Percentiles rank a stretch among this genome's conserved stretches.
phyloP scores from a whole-genome alignment of 1,140 invertebrate genomes.

The Drosophila ambigua region DNA sequence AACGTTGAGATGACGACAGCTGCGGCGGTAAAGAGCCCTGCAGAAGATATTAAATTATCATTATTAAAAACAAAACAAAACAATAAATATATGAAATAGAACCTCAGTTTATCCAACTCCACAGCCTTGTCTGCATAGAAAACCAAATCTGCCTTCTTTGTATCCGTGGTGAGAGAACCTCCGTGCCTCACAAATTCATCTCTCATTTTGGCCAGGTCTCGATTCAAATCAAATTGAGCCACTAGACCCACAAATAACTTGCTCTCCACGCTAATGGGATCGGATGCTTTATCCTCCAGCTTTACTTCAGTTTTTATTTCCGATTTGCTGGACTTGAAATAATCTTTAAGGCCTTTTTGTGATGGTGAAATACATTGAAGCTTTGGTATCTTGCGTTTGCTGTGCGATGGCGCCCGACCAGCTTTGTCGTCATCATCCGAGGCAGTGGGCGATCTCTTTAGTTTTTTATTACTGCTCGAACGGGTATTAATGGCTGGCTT shows the following conservation, averaged over 20 bases:
- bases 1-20: slow-evolving; percentile 58
- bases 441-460: slow-evolving; percentile 22
- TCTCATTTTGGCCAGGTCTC: neutral
- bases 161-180: slow-evolving; percentile 36
- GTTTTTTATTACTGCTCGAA: slow-evolving; percentile 38
- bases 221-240: slow-evolving; percentile 48
- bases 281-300: neutral
- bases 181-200: slow-evolving; percentile 54
- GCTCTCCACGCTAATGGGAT: slow-evolving; percentile 6
- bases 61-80: no score
- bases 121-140: slow-evolving; percentile 28
- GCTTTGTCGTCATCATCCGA: slow-evolving; percentile 33
- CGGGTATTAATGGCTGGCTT: neutral
- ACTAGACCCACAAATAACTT: slow-evolving; percentile 51
- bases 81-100: slow-evolving; percentile 1
- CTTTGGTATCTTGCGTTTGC: slow-evolving; percentile 39
- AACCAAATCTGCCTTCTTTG: slow-evolving; percentile 45
- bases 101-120: slow-evolving; percentile 52
- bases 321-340: slow-evolving; percentile 37
- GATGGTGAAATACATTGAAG: slow-evolving; percentile 7
- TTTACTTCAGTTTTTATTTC: slow-evolving; percentile 8
- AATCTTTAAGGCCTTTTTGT: slow-evolving; percentile 43
- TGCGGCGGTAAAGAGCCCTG: slow-evolving; percentile 54
- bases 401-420: neutral
- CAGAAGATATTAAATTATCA: slow-evolving; percentile 4